Base-by-base conservation (phyloP, 2,888 invertebrate species). In the Tetrapedia diversipes region DNA sequence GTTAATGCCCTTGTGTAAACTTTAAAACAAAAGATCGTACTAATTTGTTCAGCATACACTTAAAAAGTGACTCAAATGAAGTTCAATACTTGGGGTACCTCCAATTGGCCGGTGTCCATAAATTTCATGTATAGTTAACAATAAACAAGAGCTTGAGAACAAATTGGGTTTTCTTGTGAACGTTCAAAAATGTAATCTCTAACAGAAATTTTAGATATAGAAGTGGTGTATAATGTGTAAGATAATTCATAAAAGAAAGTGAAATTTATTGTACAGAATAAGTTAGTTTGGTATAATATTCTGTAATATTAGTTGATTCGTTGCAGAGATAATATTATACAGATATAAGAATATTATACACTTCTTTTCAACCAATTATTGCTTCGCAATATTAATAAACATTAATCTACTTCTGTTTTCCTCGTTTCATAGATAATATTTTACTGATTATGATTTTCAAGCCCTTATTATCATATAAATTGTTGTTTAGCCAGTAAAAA, bases 61-160 rank as follows among this genome's bases (percentile, higher is more conserved):
- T 1, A 16, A 67, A 68, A 60, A 51, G 37, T 14, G n/a, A 3
- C 10, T 16, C 22, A n/a, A 45, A 45, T 22, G 19, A 24, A 54
- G 11, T n/a, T n/a, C n/a, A n/a, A n/a, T 22, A 27, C n/a, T 69
- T 73, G 73, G 56, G 27, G 27, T 24, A 10, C 7, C 27, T 73
- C 73, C 73, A 73, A 69, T 63, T 73, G 73, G 73, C 73, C 11
- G n/a, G 4, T n/a, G 29, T 16, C 29, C 45, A 3, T 24, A 4
- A 22, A 39, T 43, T 4, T 71, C 27, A 16, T 19, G 24, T 34
- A 69, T 16, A 11, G 6, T 39, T 67, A 67, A 56, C 37, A 56
- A 37, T 56, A 56, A 37, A 56, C 56, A 8, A 22, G n/a, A 45
- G 22, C 8, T 8, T 8, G 2, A 10, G 2, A 37, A 56, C 22